Evolutionary conservation across 2,113 vertebrate species (phyloP), one percentile per base, ranked within the genome.

Genomic region (Brachypteracias leptosomus): DNA sequence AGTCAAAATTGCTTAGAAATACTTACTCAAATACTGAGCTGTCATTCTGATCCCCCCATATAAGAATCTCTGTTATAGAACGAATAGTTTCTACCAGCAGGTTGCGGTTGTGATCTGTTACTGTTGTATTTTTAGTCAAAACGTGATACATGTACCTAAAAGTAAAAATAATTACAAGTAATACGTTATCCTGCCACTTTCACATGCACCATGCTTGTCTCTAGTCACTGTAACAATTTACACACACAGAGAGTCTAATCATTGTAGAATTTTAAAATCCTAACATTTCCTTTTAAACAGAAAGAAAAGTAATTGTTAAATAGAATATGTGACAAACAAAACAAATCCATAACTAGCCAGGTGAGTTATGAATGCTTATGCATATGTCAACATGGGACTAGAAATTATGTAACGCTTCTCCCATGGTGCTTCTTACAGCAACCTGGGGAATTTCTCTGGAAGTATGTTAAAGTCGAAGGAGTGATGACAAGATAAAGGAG

Each of bases 41-140:
- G 98, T 99, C 99, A 98, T 99, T 99, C 89, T 99, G 99, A 95
- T 99, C 99, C 11, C 99, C 99, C 99, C 99, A 99, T 67, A 99
- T 99, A 15, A 99, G 99, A 94, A 99, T 99, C 98, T 99, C 99
- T 0, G 99, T 99, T 88, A 99, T 99, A 65, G 99, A 99, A 25
- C 99, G 99, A 91, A 99, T 99, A 22, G 99, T 99, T 96, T 99
- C 99, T 68, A 99, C 99, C 16, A 99, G 97, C 25, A 99, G 98
- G 94, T 99, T 99, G 73, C 99, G 98, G 97, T 99, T 99, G 96
- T 99, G 98, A 88, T 99, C 99, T 1, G 99, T 99, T 71, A 99
- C 99, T 15, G 99, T 99, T n/a, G 99, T 99, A 90, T 99, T 99
- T 97, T 99, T 99, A 49, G 99, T 99, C 95, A 99, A 93, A 95